Evolutionary conservation across 2,888 invertebrate genomes (phyloP), one percentile per base, ranked within the genome.

Genomic region (Thymelicus sylvestris): DNA sequence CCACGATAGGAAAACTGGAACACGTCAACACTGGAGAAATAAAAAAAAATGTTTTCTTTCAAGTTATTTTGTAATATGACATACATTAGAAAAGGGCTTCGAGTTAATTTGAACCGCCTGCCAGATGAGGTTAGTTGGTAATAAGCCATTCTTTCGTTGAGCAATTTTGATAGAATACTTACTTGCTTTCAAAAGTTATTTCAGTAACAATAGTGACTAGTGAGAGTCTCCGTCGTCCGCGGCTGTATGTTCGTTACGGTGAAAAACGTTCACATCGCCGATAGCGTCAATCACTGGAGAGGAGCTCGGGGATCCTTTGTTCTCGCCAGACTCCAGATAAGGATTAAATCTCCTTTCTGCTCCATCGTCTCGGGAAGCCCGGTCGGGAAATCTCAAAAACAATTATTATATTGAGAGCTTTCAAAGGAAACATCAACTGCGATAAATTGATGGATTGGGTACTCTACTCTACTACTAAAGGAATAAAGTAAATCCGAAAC

Each of bases 221-320:
- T 50, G 8, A 5, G 48, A n/a, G n/a, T n/a, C n/a, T n/a, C n/a
- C n/a, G 7, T 24, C 13, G 24, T 6, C 15, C 38, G 38, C 13
- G 63, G 50, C 63, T 63, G 47, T 13, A n/a, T 24, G n/a, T 63
- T 63, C 62, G 63, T 64, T 64, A 50, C 50, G 63, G 60, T 48
- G 38, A 50, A 64, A 64, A 64, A 50, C 63, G 50, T 50, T 15
- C 38, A 38, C 50, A 50, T 48, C 38, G 50, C 38, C 63, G 63
- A 64, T 64, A 64, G 38, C 63, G 38, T 64, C 63, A 64, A 64
- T 64, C 50, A 64, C 63, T 50, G 31, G 63, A 41, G 63, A 48
- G 50, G 38, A 50, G 63, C 63, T 15, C 50, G 63, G 50, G 63
- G 31, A 50, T 12, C 63, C 38, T 50, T 64, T 64, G 63, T 64